phyloP scores from a whole-genome alignment of 1,140 invertebrate species.

The Eciton burchellii region DNA sequence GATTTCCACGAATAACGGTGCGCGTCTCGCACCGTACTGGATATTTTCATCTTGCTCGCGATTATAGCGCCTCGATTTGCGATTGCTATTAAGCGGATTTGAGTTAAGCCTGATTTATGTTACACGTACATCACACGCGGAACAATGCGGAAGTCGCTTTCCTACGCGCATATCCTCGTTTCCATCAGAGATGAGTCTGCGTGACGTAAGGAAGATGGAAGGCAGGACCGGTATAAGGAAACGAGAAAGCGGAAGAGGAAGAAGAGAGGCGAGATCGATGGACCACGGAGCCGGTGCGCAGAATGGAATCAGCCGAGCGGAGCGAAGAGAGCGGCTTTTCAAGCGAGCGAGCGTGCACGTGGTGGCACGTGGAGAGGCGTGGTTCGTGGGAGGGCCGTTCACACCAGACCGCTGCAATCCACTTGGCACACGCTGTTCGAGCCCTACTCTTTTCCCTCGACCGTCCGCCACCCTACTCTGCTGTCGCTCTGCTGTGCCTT shows the following conservation, averaged over 20 bases:
- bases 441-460: conserved; percentile 76
- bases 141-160: conserved; percentile 17
- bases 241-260: not conserved
- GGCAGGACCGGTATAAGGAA: not conserved
- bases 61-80: not conserved
- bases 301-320: conserved; percentile 30
- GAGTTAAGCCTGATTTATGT: not conserved
- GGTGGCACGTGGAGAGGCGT: conserved; percentile 83
- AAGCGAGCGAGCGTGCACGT: conserved; percentile 71
- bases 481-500: conserved; percentile 40
- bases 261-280: not conserved
- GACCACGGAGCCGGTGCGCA: conserved; percentile 29
- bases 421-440: conserved; percentile 80
- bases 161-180: not conserved
- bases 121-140: not conserved
- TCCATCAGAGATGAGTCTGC: not conserved
- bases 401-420: conserved; percentile 75
- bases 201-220: not conserved
- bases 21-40: no score
- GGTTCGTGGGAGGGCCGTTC: conserved; percentile 81
- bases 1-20: no score
- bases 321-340: conserved; percentile 30
- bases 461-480: conserved; percentile 66
- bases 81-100: not conserved
- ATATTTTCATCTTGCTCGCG: no score